Conservation (phyloP, 2,113 vertebrate genomes). For the Gorsachius goisagi region DNA sequence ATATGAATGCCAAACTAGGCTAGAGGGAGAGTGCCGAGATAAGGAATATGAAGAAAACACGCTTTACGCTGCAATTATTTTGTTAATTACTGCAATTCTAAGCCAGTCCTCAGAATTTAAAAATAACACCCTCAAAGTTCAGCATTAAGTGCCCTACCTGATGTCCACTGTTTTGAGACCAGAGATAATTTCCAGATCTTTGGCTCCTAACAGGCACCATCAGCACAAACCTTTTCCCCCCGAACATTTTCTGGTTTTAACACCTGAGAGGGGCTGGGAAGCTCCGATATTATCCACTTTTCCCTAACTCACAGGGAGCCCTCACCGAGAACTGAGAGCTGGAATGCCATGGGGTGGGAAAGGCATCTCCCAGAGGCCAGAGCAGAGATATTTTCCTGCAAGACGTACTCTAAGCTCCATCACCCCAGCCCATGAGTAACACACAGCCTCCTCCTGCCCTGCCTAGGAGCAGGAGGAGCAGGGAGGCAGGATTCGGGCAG, state of each 20-base stretch:
- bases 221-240: not conserved
- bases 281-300: not conserved
- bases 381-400: not conserved
- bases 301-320: not conserved
- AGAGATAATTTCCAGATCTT: not conserved
- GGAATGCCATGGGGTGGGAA: not conserved
- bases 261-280: not conserved
- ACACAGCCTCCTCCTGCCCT: not conserved
- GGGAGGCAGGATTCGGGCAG: not conserved
- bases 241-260: not conserved
- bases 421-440: not conserved
- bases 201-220: not conserved
- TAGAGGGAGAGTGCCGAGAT: not conserved
- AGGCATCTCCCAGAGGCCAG: not conserved
- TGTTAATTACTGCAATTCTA: not conserved
- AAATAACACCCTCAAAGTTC: not conserved
- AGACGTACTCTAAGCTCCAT: not conserved
- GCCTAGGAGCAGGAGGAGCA: not conserved
- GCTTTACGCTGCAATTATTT: not conserved
- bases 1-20: not conserved
- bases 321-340: not conserved
- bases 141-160: not conserved
- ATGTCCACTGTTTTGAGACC: not conserved
- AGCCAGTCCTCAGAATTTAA: not conserved
- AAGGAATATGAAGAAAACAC: not conserved